phyloP scores from a whole-genome alignment of 2,797 vertebrate genomes.

The Poecilia gillii region DNA sequence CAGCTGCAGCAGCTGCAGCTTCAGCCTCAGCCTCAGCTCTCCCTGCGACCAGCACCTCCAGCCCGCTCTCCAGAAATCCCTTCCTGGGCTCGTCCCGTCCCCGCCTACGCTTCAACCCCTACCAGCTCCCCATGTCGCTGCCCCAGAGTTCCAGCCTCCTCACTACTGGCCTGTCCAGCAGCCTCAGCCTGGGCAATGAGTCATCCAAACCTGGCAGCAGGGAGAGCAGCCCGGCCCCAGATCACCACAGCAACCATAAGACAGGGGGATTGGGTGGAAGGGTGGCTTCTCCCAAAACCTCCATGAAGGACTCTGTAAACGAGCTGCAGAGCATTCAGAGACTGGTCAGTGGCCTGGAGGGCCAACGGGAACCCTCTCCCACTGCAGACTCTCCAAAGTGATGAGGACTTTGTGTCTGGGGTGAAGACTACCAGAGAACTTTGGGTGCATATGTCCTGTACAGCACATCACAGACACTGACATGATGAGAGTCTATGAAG shows the following conservation, averaged over 20 bases:
- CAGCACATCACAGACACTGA: conserved; percentile 85
- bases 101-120: conserved; percentile 95
- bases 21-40: conserved; percentile 91
- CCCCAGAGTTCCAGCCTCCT: conserved; percentile 91
- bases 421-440: conserved; percentile 70
- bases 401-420: conserved; percentile 64
- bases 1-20: conserved; percentile 91
- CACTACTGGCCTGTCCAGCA: conserved; percentile 80
- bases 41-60: conserved; percentile 84
- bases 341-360: conserved; percentile 96
- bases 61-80: conserved; percentile 87
- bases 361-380: conserved; percentile 88
- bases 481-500: conserved; percentile 39
- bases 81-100: conserved; percentile 89
- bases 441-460: conserved; percentile 76
- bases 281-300: conserved; percentile 86
- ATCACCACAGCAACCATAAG: conserved; percentile 88
- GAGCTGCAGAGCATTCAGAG: conserved; percentile 99
- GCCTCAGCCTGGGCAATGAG: conserved; percentile 83
- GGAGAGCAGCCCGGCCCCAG: conserved; percentile 89
- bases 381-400: conserved; percentile 88
- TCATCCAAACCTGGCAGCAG: conserved; percentile 90
- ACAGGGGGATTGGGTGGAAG: conserved; percentile 74
- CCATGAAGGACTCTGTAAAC: conserved; percentile 93
- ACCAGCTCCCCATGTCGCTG: conserved; percentile 93